A percentile compares a stretch with the other conserved stretches of the same genome.
These are phyloP conservation scores for Lagria hirta DNA, from an alignment of 2,888 invertebrate species.

Conservation along the genomic window DNA sequence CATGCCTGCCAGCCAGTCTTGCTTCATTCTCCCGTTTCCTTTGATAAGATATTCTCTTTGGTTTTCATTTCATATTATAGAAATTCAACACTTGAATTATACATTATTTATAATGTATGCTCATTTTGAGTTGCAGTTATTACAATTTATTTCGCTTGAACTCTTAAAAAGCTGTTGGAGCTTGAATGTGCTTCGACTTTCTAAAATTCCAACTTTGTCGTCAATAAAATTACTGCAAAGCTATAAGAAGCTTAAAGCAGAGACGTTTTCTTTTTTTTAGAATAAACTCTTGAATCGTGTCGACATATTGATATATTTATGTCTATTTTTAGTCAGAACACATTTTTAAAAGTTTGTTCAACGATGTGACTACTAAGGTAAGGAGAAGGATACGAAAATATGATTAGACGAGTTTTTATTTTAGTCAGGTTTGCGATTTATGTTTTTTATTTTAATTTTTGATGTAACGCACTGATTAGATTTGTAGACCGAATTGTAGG, in stretches of 20 bases:
- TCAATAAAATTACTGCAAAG: not conserved
- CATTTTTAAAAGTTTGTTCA: too few species aligned
- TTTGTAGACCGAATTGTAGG: too few species aligned
- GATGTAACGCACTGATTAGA: too few species aligned
- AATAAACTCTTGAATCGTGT: conserved; percentile 6
- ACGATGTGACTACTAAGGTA: too few species aligned
- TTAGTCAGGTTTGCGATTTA: too few species aligned
- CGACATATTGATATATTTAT: conserved; percentile 14
- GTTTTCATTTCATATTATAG: conserved; percentile 27
- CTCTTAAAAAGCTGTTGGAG: too few species aligned
- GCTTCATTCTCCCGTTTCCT: conserved; percentile 24
- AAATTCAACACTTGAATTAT: conserved; percentile 30
- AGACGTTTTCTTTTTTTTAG: conserved; percentile 3
- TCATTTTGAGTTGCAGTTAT: conserved; percentile 17
- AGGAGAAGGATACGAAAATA: too few species aligned
- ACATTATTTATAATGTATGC: conserved; percentile 28
- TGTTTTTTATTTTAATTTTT: too few species aligned
- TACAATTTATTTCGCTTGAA: conserved; percentile 7
- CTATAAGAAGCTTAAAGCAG: not conserved
- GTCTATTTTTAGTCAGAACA: conserved; percentile 15
- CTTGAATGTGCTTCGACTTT: conserved; percentile 1
- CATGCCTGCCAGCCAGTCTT: conserved; percentile 20
- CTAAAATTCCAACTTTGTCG: not conserved
- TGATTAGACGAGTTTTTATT: too few species aligned
- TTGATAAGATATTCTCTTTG: conserved; percentile 36